Conservation (phyloP, 2,113 vertebrate genomes). For the Leucopsar rothschildi region DNA sequence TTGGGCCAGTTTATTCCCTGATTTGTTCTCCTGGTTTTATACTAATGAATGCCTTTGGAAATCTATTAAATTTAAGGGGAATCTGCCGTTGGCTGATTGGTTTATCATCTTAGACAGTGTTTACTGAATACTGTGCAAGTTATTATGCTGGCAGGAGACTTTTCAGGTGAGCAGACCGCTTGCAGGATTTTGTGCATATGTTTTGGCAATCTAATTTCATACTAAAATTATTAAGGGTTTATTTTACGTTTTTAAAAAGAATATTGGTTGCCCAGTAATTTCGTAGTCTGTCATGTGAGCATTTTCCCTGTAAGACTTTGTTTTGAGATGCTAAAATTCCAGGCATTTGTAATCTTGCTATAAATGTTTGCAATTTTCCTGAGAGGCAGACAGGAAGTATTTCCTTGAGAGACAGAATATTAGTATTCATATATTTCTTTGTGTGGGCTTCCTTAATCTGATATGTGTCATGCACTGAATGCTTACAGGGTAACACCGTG, state of each 20-base stretch:
- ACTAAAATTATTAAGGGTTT: neutral
- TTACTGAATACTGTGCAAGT: neutral
- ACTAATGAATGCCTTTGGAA: neutral
- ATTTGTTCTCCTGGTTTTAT: neutral
- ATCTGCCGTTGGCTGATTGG: neutral
- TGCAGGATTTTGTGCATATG: neutral
- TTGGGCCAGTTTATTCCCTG: neutral
- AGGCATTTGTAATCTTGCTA: constrained; percentile 1
- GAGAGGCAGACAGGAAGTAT: constrained; percentile 1
- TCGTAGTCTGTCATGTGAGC: neutral
- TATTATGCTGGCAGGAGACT: neutral
- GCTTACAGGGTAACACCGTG: neutral
- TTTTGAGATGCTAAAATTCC: neutral
- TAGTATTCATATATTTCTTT: constrained; percentile 38
- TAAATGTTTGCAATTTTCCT: neutral
- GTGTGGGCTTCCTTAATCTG: constrained; percentile 39
- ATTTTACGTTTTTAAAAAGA: neutral
- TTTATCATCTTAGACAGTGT: neutral
- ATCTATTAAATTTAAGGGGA: neutral
- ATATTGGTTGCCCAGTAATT: neutral
- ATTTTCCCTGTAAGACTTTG: neutral
- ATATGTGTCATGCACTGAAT: neutral
- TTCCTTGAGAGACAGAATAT: constrained; percentile 20
- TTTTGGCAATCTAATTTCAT: neutral
- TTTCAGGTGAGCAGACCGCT: neutral